These are phyloP conservation scores for Eumeta japonica DNA, from an alignment of 1,140 invertebrate species.

Conservation along the genomic window DNA sequence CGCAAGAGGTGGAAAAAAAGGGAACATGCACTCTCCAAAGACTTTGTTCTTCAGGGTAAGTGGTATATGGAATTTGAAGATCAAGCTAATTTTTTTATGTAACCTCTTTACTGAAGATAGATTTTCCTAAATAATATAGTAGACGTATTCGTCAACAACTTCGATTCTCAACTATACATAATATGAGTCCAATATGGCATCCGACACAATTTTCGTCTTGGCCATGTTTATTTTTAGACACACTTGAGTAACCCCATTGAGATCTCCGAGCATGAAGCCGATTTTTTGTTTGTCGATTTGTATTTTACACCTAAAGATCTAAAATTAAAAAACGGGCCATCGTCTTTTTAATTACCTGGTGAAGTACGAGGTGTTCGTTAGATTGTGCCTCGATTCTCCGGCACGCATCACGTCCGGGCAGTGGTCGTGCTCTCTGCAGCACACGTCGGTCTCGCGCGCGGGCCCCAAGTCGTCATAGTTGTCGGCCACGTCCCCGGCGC, in stretches of 20 bases:
- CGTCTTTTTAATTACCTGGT: conserved; percentile 49
- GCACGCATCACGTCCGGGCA: conserved; percentile 66
- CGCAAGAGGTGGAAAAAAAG: no score
- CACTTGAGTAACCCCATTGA: conserved; percentile 60
- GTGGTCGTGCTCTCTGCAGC: conserved; percentile 76
- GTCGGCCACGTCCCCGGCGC: conserved; percentile 70
- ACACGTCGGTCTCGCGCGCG: conserved; percentile 67
- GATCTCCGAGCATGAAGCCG: conserved; percentile 53
- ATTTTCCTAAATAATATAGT: no score
- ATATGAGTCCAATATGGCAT: no score
- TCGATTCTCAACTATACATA: no score
- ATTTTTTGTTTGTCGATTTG: conserved; percentile 69
- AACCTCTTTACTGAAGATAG: no score
- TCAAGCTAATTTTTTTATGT: no score
- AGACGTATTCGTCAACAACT: no score
- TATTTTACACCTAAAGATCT: conserved; percentile 71
- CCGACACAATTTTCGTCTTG: no score
- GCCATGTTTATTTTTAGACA: no score
- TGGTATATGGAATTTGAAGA: no score
- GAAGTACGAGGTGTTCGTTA: conserved; percentile 64
- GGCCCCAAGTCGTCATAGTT: conserved; percentile 69
- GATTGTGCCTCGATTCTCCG: conserved; percentile 58
- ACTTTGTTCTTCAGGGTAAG: no score
- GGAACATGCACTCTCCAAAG: no score
- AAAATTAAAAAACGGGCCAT: background rate